Conservation (phyloP, 2,113 vertebrate species). For the Catagonus wagneri region DNA sequence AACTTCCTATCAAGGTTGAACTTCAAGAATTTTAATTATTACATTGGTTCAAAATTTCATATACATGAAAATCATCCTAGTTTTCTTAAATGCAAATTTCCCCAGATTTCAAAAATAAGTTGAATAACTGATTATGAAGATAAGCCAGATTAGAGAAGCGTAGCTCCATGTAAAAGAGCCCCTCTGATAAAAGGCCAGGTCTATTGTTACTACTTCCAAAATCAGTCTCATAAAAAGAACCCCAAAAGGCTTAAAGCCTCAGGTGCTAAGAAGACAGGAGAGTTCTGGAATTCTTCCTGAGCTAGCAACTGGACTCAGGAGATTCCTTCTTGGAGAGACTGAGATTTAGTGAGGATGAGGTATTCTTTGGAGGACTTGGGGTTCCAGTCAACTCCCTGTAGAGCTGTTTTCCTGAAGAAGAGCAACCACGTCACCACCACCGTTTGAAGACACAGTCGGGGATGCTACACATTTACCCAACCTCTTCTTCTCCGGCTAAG, state of each 20-base stretch:
- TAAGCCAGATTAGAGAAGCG: neutral
- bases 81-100: neutral
- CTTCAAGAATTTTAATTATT: slow-evolving; percentile 22
- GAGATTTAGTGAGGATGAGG: neutral
- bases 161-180: neutral
- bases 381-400: neutral
- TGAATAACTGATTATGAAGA: neutral
- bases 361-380: neutral
- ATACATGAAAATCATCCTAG: neutral
- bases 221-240: neutral
- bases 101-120: neutral
- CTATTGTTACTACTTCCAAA: neutral
- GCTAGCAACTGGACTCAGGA: neutral
- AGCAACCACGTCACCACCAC: neutral
- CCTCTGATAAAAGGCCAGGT: neutral
- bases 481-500: neutral
- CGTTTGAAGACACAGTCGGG: neutral
- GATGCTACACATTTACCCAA: neutral
- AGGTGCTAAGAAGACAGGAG: neutral
- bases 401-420: neutral
- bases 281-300: neutral
- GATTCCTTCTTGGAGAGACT: neutral
- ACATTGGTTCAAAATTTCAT: slow-evolving; percentile 5
- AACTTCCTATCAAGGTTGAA: neutral
- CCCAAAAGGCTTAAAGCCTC: neutral